These are phyloP conservation scores for Melanotaenia pygmaea DNA, from an alignment of 2,797 vertebrate species.

Conservation along the genomic window DNA sequence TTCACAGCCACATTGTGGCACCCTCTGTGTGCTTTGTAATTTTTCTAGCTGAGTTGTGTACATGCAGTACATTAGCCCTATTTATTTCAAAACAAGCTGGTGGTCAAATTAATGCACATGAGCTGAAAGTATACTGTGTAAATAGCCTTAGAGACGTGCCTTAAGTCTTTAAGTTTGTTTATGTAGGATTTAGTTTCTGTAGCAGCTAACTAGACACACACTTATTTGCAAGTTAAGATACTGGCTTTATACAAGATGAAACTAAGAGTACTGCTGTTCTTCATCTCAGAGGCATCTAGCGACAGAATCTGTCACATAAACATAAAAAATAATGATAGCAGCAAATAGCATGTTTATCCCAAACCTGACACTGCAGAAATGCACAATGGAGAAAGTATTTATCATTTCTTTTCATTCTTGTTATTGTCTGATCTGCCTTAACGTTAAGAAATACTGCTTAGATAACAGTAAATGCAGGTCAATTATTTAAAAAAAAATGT, in stretches of 20 bases:
- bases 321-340: not conserved
- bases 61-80: slow-evolving; percentile 54
- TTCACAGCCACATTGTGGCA: slow-evolving; percentile 35
- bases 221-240: not conserved
- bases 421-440: not conserved
- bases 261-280: slow-evolving; percentile 9
- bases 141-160: slow-evolving; percentile 26
- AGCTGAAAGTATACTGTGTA: slow-evolving; percentile 16
- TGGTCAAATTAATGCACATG: slow-evolving; percentile 48
- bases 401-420: not conserved
- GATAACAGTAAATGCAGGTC: slow-evolving; percentile 8
- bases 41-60: slow-evolving; percentile 22
- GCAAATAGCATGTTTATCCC: slow-evolving; percentile 2
- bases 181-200: slow-evolving; percentile 14
- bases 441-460: slow-evolving; percentile 3
- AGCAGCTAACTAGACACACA: slow-evolving; percentile 9
- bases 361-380: not conserved
- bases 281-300: slow-evolving; percentile 10
- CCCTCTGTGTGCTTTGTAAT: slow-evolving; percentile 22
- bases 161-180: slow-evolving; percentile 29
- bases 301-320: slow-evolving; percentile 12
- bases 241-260: not conserved
- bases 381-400: not conserved
- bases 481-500: not conserved
- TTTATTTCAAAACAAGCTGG: slow-evolving; percentile 47